phyloP scores from a whole-genome alignment of 2,888 invertebrate genomes.

The Neocrepidodera transversa region DNA sequence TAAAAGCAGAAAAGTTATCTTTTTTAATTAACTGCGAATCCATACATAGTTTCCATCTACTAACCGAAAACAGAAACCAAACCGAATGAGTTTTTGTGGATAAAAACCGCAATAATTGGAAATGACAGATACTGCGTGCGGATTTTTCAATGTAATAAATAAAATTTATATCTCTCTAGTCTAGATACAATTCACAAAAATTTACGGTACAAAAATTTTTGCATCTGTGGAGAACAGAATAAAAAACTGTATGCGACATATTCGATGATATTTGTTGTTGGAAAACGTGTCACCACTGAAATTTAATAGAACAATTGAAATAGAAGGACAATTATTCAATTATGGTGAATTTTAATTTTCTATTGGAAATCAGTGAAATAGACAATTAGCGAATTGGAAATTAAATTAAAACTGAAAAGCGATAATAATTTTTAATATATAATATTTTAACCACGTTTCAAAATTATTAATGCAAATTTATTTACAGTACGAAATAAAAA shows the following conservation, averaged over 20 bases:
- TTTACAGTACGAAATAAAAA: too few relatives aligned
- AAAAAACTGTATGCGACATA: slow-evolving; percentile 11
- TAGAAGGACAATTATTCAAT: not conserved
- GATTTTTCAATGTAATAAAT: slow-evolving; percentile 24
- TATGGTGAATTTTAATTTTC: slow-evolving; percentile 2
- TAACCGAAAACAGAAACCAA: slow-evolving; percentile 3
- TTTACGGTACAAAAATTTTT: slow-evolving; percentile 22
- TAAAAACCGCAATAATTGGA: slow-evolving; percentile 24
- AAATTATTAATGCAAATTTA: too few relatives aligned
- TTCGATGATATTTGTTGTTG: slow-evolving; percentile 12
- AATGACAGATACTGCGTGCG: slow-evolving; percentile 24
- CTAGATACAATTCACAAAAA: slow-evolving; percentile 17
- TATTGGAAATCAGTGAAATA: slow-evolving; percentile 3
- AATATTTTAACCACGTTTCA: too few relatives aligned
- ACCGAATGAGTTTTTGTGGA: slow-evolving; percentile 1
- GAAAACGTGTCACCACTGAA: slow-evolving; percentile 2
- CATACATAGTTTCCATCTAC: slow-evolving; percentile 1
- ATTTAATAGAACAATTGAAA: not conserved
- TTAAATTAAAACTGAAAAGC: not conserved
- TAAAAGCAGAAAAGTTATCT: not conserved
- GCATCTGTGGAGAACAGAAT: slow-evolving; percentile 8
- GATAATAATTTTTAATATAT: too few relatives aligned
- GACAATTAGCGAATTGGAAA: not conserved
- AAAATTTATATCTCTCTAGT: slow-evolving; percentile 18
- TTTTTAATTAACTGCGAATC: slow-evolving; percentile 22